Evolutionary conservation across 2,888 invertebrate genomes (phyloP), one percentile per base, ranked within the genome.

Genomic region (Apamea epomidion): DNA sequence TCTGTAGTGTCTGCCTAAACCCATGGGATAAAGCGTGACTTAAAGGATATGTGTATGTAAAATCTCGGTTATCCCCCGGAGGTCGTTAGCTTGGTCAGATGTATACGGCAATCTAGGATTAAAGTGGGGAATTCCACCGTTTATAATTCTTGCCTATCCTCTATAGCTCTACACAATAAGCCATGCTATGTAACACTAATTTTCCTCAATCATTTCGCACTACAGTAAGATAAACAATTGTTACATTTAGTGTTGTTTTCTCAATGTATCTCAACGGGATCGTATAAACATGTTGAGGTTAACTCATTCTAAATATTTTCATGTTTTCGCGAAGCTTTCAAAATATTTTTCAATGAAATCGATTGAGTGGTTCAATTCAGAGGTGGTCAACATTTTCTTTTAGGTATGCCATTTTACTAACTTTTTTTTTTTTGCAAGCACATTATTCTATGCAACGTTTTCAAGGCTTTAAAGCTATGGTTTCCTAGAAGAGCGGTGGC

Each of bases 331-430:
- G 67, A 48, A 79, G n/a, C 72, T 82, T 72, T 82, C 78, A 81
- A 81, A 89, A 84, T 84, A 86, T 86, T 80, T 82, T 81, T 71
- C 76, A 70, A 76, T 60, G 69, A 76, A 83, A 81, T 72, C 76
- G 69, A 78, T 80, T 45, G 62, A 80, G 60, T 82, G 87, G 48
- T 79, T 74, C 68, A 42, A 77, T 37, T 48, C 62, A 58, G 70
- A 58, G 74, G 29, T 74, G 29, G 5, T 64, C 51, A 85, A 87
- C 84, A 51, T 76, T 85, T 76, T 78, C 1, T 29, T 58, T 18
- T 42, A n/a, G n/a, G n/a, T n/a, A 25, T 37, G 25, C 3, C 7
- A 25, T 25, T 68, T 67, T 21, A 32, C 16, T 16, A 10, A 29
- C 54, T 21, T 54, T 54, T 54, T 12, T 54, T 12, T 29, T 60